Base-by-base conservation (phyloP, 2,113 vertebrate genomes). In the Tachuris rubrigastra region DNA sequence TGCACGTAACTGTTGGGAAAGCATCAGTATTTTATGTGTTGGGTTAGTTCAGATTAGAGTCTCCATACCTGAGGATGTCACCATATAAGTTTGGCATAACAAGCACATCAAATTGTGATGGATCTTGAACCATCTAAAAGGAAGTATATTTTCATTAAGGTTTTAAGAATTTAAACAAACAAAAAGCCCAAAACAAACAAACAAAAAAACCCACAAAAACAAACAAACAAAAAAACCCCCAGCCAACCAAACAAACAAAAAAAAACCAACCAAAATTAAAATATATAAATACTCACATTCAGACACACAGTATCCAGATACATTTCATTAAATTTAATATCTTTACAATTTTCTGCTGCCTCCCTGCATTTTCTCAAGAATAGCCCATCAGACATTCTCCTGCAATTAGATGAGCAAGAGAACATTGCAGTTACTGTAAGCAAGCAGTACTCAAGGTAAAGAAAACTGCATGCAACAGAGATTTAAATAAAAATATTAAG, bases 21-120 rank as follows among this genome's bases (percentile, higher is more conserved):
- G 56, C 31, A 24, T 72, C 46, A 65, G n/a, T 68, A 28, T 42
- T 91, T 58, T 67, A 83, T 13, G 10, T 9, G 15, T 5, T 77
- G 46, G 11, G 37, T 39, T 69, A 65, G 12, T 67, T 90, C 17
- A 73, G 86, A 91, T 33, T 3, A 27, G 58, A 53, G 28, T 73
- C 33, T 84, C 69, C 98, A 79, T 94, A 99, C 99, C 99, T 99
- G 91, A 99, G 98, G 66, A 99, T 99, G 94, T 99, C 99, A 68
- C 99, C 99, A 5, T 99, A 99, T 91, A 99, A 97, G 87, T 99
- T 99, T 27, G 99, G 99, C 99, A 99, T 99, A 44, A 99, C 99
- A 7, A 99, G 98, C 22, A 99, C 99, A 96, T 99, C 99, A 97
- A 99, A 99, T 68, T 99, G 98, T 89, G 98, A 98, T 3, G 99